Evolutionary conservation across 2,797 vertebrate species (phyloP).

Genomic region (Graptemys geographica): DNA sequence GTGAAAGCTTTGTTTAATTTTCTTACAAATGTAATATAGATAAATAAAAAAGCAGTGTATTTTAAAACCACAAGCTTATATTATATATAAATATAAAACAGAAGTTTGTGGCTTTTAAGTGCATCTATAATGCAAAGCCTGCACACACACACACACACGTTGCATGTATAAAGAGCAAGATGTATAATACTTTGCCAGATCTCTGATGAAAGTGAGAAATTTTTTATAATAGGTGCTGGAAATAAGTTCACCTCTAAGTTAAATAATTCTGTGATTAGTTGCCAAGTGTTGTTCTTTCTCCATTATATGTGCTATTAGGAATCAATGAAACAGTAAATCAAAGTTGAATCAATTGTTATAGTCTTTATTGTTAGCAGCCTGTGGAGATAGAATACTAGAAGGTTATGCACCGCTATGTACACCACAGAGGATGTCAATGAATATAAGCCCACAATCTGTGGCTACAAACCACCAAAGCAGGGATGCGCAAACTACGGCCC

Average conservation of each 20-base stretch:
- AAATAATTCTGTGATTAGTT: neutral
- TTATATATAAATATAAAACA: neutral
- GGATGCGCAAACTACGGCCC: no score
- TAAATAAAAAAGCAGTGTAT: conserved; percentile 1
- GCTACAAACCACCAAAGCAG: neutral
- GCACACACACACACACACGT: no score
- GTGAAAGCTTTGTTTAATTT: neutral
- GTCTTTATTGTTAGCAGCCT: neutral
- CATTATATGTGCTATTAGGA: accelerated
- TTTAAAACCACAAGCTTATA: neutral
- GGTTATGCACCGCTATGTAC: neutral
- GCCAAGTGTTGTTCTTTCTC: neutral
- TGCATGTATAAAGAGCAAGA: neutral
- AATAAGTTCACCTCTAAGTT: neutral
- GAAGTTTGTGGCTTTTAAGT: neutral
- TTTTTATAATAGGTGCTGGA: neutral
- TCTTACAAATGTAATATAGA: neutral
- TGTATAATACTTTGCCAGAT: neutral
- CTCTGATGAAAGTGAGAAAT: neutral
- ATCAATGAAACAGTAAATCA: neutral
- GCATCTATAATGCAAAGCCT: neutral
- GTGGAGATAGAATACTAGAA: neutral
- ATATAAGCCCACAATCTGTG: neutral
- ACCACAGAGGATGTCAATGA: neutral
- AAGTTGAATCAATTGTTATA: neutral